Evolutionary conservation across 2,113 vertebrate genomes (phyloP).

Genomic region (Pagrus major): DNA sequence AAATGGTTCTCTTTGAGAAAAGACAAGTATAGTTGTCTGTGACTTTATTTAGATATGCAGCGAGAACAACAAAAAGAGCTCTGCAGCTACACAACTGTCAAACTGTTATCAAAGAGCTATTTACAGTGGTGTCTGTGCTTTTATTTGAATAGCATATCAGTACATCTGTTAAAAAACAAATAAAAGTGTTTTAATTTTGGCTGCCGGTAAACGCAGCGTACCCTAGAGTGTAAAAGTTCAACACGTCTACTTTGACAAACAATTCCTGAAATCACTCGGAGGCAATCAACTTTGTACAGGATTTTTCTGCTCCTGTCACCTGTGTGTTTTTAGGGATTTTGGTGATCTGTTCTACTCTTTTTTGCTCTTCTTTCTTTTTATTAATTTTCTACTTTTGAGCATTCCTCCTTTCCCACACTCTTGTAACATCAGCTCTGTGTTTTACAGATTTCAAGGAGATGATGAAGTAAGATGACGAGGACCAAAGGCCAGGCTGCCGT

Average conservation of each 20-base stretch:
- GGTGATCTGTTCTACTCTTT: not conserved
- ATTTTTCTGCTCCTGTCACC: constrained; percentile 23
- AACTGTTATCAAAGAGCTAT: constrained; percentile 72
- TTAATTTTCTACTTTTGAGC: not conserved
- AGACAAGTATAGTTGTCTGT: constrained; percentile 53
- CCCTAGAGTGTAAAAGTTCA: constrained; percentile 41
- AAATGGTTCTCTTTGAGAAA: constrained; percentile 27
- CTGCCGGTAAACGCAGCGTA: constrained; percentile 50
- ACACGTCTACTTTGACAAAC: constrained; percentile 17
- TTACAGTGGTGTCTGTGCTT: constrained; percentile 57
- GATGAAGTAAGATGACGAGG: not conserved
- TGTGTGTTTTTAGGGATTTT: not conserved
- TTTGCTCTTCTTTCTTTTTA: not conserved
- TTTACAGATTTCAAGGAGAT: not conserved
- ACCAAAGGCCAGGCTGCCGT: constrained; percentile 2
- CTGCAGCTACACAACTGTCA: constrained; percentile 56
- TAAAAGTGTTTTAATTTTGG: constrained; percentile 62
- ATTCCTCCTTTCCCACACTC: not conserved
- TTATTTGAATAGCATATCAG: constrained; percentile 40
- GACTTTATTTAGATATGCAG: constrained; percentile 75
- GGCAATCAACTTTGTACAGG: not conserved
- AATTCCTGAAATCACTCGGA: constrained; percentile 18
- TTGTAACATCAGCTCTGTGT: not conserved
- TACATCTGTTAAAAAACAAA: constrained; percentile 57
- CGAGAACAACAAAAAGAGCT: constrained; percentile 54